Evolutionary conservation across 2,113 vertebrate species (phyloP).

Genomic region (Bolborhynchus lineola): DNA sequence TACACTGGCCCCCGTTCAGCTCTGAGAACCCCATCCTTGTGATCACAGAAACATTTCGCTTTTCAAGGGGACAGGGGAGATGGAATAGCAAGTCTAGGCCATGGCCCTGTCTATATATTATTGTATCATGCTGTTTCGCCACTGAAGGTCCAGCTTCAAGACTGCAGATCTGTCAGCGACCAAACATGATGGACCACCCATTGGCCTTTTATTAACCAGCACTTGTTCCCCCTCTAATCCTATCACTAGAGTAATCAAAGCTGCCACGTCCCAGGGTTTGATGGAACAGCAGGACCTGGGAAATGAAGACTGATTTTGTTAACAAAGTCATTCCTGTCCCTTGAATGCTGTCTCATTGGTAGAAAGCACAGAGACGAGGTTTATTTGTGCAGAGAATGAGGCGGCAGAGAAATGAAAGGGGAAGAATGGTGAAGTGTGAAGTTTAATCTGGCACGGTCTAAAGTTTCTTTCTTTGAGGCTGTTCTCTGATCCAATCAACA

Average conservation of each 20-base stretch:
- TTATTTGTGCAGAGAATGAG: slow-evolving; percentile 68
- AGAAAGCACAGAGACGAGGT: slow-evolving; percentile 35
- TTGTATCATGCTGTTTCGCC: background rate
- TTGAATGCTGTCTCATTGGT: slow-evolving; percentile 53
- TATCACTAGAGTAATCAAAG: slow-evolving; percentile 42
- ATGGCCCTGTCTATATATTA: background rate
- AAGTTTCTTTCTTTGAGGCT: slow-evolving; percentile 24
- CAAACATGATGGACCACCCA: slow-evolving; percentile 58
- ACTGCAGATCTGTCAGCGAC: slow-evolving; percentile 41
- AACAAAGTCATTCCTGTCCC: slow-evolving; percentile 66
- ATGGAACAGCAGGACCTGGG: slow-evolving; percentile 71
- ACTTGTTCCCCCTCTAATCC: slow-evolving; percentile 43
- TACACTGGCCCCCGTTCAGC: background rate
- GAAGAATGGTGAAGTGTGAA: slow-evolving; percentile 65
- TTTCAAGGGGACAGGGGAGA: background rate
- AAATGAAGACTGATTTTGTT: slow-evolving; percentile 72
- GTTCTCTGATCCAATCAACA: slow-evolving; percentile 56
- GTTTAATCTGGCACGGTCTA: slow-evolving; percentile 57
- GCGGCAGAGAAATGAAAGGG: slow-evolving; percentile 50
- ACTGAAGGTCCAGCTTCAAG: slow-evolving; percentile 21
- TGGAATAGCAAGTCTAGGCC: background rate
- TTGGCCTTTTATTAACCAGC: slow-evolving; percentile 47
- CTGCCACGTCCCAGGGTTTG: slow-evolving; percentile 49
- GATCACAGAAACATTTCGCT: background rate
- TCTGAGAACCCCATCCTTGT: background rate